A percentile compares a stretch with the other conserved stretches of the same genome.
phyloP scores from a whole-genome alignment of 2,113 vertebrate genomes.

The Mus spicilegus region DNA sequence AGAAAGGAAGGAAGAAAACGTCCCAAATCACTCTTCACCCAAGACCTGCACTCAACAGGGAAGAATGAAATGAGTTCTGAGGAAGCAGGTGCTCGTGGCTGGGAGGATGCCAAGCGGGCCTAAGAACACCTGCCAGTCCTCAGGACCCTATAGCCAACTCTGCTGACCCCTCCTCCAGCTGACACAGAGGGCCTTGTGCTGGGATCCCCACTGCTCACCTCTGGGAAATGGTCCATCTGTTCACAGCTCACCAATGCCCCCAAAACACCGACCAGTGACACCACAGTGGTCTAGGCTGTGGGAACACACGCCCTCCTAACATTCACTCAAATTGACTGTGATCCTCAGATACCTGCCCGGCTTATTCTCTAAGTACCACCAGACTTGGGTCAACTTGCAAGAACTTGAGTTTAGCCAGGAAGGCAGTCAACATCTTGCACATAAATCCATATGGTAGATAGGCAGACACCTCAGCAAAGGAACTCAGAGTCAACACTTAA shows the following conservation, averaged over 20 bases:
- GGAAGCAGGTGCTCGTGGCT: constrained; percentile 8
- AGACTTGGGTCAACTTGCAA: neutral
- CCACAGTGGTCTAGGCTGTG: accelerated
- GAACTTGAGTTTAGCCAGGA: neutral
- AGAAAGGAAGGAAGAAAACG: neutral
- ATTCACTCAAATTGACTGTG: neutral
- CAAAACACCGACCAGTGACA: neutral
- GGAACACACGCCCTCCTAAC: neutral
- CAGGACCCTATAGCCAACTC: neutral
- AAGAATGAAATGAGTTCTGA: neutral
- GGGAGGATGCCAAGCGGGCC: neutral
- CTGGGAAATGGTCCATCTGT: neutral
- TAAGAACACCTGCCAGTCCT: neutral
- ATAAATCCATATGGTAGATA: neutral
- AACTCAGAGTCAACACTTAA: neutral
- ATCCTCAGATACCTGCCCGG: neutral
- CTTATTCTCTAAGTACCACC: neutral
- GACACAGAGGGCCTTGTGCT: neutral
- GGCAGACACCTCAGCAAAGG: neutral
- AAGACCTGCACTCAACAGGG: constrained; percentile 3
- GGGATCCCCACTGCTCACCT: neutral
- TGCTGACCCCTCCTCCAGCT: neutral
- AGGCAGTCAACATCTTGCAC: neutral
- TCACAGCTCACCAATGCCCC: neutral
- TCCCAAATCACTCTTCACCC: neutral